Evolutionary conservation across 2,797 vertebrate genomes (phyloP).

Genomic region (Chiroxiphia lanceolata): DNA sequence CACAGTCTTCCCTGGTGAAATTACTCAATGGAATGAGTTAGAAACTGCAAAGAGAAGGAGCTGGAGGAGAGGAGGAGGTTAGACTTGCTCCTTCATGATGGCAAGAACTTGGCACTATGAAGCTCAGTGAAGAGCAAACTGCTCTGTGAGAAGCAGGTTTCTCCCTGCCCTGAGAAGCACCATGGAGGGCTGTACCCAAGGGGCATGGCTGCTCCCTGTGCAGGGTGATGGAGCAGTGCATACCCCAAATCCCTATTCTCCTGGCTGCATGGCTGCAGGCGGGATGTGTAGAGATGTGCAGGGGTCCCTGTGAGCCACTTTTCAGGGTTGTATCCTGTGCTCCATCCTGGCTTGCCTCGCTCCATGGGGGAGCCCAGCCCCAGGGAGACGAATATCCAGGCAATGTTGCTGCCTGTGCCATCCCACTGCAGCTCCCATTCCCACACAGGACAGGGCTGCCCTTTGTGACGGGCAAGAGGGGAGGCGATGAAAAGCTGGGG

Average conservation of each 20-base stretch:
- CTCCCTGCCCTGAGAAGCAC: not conserved
- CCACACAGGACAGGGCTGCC: slow-evolving; percentile 66
- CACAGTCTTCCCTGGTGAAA: not conserved
- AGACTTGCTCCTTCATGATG: not conserved
- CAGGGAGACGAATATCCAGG: not conserved
- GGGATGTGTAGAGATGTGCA: not conserved
- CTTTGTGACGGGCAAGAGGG: slow-evolving; percentile 69
- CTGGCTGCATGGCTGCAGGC: not conserved
- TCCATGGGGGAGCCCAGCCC: not conserved
- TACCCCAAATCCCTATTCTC: not conserved
- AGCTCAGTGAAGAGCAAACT: not conserved
- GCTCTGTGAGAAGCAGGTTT: not conserved
- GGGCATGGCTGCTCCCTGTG: rapidly evolving
- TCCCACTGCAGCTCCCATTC: not conserved
- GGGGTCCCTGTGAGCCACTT: not conserved
- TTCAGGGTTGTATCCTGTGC: not conserved
- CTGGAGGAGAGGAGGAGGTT: not conserved
- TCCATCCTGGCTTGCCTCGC: rapidly evolving
- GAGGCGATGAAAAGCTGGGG: not conserved
- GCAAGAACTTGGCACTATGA: not conserved
- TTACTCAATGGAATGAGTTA: not conserved
- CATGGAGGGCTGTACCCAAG: not conserved
- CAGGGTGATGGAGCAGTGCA: not conserved
- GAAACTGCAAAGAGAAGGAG: not conserved
- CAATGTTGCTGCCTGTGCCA: rapidly evolving